Conservation (phyloP, 2,888 invertebrate species). For the Drosophila suboccidentalis region DNA sequence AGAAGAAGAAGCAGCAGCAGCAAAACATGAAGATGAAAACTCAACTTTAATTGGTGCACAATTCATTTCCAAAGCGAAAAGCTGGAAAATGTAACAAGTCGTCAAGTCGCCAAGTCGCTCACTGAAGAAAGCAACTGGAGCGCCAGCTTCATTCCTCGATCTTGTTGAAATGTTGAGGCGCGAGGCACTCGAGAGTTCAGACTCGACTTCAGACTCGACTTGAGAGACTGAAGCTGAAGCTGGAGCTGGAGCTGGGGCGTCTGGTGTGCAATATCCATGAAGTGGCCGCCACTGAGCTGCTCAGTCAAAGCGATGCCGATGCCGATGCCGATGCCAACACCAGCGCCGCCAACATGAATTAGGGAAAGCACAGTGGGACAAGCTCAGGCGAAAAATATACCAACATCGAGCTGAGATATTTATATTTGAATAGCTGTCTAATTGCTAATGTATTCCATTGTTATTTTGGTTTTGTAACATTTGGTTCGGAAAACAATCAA, state of each 20-base stretch:
- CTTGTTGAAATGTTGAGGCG: constrained; percentile 1
- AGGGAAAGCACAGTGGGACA: constrained; percentile 70
- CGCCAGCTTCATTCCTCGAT: constrained; percentile 24
- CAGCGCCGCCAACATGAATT: constrained; percentile 46
- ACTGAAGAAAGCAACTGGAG: constrained; percentile 67
- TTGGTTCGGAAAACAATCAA: background rate
- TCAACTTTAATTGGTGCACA: constrained; percentile 77
- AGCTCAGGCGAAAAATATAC: background rate
- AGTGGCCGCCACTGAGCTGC: constrained; percentile 48
- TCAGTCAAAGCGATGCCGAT: constrained; percentile 21
- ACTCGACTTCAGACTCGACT: constrained; percentile 6
- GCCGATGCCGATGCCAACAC: constrained; percentile 28
- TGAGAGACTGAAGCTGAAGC: constrained; percentile 12
- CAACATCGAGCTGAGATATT: background rate
- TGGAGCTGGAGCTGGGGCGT: constrained; percentile 34
- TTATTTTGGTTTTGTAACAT: background rate
- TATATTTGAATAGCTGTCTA: background rate
- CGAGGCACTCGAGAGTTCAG: constrained; percentile 2
- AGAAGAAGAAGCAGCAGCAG: constrained; percentile 3
- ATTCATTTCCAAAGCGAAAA: constrained; percentile 76
- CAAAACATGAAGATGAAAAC: constrained; percentile 58
- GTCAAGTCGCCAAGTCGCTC: constrained; percentile 43
- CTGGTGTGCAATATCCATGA: constrained; percentile 78
- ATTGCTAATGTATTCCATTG: background rate
- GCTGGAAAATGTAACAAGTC: constrained; percentile 73